These are phyloP conservation scores for Clostera curtula DNA, from an alignment of 2,888 invertebrate species.

Conservation along the genomic window DNA sequence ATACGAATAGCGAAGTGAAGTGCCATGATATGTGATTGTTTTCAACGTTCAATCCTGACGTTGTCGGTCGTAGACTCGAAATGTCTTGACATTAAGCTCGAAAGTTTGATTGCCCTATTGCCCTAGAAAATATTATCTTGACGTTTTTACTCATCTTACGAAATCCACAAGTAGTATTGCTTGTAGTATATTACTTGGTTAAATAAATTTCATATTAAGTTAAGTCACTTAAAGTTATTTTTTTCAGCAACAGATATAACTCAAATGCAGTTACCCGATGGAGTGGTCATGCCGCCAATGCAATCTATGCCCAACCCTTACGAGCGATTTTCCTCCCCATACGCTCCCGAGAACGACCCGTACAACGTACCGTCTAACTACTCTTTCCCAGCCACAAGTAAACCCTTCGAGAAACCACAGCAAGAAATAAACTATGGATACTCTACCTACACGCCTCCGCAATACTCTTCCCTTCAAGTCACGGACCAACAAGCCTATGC, in stretches of 20 bases:
- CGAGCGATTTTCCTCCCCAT: slow-evolving; percentile 38
- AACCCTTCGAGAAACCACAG: slow-evolving; percentile 38
- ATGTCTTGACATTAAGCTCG: no score
- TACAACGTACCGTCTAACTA: slow-evolving; percentile 37
- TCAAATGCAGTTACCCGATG: slow-evolving; percentile 56
- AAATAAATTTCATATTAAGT: no score
- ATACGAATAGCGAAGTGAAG: no score
- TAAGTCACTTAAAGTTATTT: slow-evolving; percentile 9
- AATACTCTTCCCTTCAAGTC: slow-evolving; percentile 34
- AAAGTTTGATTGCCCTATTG: no score
- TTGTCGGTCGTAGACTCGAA: no score
- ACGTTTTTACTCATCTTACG: no score
- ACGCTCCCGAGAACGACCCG: slow-evolving; percentile 36
- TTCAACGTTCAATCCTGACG: no score
- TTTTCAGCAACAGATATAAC: slow-evolving; percentile 53
- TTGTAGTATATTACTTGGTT: no score
- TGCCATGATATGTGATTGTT: no score
- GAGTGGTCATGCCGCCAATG: slow-evolving; percentile 42
- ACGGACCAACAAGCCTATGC: slow-evolving; percentile 46
- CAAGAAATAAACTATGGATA: slow-evolving; percentile 44
- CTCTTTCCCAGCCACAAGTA: slow-evolving; percentile 35
- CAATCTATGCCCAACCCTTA: slow-evolving; percentile 39
- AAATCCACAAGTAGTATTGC: no score
- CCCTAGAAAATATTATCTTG: no score
- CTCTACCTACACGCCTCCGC: slow-evolving; percentile 51